Evolutionary conservation across 2,797 vertebrate genomes (phyloP).

Genomic region (Pangasius djambal): DNA sequence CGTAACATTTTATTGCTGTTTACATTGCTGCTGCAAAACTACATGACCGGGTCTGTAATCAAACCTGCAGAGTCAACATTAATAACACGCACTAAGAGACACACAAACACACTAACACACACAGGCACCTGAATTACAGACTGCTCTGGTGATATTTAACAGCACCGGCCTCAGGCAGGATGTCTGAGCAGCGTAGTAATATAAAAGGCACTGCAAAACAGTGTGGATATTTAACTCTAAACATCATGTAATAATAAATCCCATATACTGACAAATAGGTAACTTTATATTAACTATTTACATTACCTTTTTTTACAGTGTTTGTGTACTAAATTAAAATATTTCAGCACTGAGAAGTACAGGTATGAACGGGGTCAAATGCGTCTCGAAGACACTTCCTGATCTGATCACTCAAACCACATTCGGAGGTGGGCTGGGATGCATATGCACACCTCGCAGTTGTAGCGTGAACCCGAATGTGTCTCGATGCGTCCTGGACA

Average conservation of each 20-base stretch:
- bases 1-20: constrained; percentile 41
- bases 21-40: constrained; percentile 43
- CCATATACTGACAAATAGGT: too few relatives aligned
- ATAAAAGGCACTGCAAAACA: background rate
- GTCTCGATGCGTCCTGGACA: too few relatives aligned
- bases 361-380: too few relatives aligned
- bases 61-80: constrained; percentile 46
- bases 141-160: background rate
- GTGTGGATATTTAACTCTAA: background rate
- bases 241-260: background rate
- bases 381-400: too few relatives aligned
- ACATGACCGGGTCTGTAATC: constrained; percentile 51
- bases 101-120: background rate
- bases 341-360: too few relatives aligned
- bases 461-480: too few relatives aligned
- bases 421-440: too few relatives aligned
- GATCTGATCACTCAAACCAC: too few relatives aligned
- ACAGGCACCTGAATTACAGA: constrained; percentile 39
- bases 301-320: too few relatives aligned
- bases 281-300: too few relatives aligned
- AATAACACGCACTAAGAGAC: constrained; percentile 8
- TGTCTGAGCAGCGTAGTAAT: background rate
- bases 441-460: too few relatives aligned
- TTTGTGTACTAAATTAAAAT: too few relatives aligned
- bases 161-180: background rate